Evolutionary conservation across 2,888 invertebrate species (phyloP), one percentile per base, ranked within the genome.

Genomic region (Laspeyria flexula): DNA sequence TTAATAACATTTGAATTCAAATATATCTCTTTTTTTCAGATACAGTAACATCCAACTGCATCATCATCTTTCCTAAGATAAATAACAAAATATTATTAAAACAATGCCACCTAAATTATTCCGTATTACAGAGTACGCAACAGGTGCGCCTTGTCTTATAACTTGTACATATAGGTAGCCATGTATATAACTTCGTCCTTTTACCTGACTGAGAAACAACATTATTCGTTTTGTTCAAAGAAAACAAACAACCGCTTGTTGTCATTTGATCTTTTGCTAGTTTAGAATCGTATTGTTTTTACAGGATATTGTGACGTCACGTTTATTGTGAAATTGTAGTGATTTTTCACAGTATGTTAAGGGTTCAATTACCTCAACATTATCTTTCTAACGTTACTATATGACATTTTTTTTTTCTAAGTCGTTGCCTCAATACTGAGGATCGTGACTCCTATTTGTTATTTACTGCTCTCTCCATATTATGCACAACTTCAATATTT

Each of bases 251-350:
- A 0, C 12, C 15, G 48, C 13, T 21, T 46, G 59, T 18, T 30
- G 7, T 39, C 50, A 34, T 65, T 65, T 62, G 65, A 62, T 62
- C 62, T 51, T 31, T 31, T 23, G n/a, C 6, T 16, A 10, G 21
- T 21, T 37, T 37, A 13, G 7, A 18, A 11, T 21, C 7, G 11
- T 21, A 21, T 21, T 37, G 7, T 25, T 25, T 25, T 6, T 3
- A 18, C 18, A 18, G 18, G 18, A 18, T 3, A 5, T 3, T 18
- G 18, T 18, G 18, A 18, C 18, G n/a, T n/a, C n/a, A n/a, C n/a
- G n/a, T n/a, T n/a, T n/a, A n/a, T n/a, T n/a, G n/a, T n/a, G n/a
- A n/a, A n/a, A n/a, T n/a, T n/a, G n/a, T n/a, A n/a, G n/a, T 18
- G 18, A 18, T 5, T 18, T 18, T 5, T 18, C 18, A 18, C 18